A percentile compares a stretch with the other conserved stretches of the same genome.
Conservation (phyloP, 2,113 vertebrate genomes). For the Indicator indicator region DNA sequence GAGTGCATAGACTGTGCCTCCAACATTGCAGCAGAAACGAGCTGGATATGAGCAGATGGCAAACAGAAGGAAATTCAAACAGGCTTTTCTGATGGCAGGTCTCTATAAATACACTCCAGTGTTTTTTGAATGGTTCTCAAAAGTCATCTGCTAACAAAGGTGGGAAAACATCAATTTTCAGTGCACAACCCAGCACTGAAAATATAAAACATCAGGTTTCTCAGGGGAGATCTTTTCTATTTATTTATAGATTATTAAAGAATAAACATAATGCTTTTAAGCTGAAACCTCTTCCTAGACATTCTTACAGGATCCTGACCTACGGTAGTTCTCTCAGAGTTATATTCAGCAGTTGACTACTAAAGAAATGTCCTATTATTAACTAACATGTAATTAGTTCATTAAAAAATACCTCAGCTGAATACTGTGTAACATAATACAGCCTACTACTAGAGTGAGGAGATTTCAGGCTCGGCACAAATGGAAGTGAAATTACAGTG, state of each 20-base stretch:
- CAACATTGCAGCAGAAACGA: neutral
- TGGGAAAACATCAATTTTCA: neutral
- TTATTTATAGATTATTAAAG: constrained; percentile 5
- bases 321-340: constrained; percentile 61
- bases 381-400: constrained; percentile 84
- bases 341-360: constrained; percentile 71
- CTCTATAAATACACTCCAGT: neutral
- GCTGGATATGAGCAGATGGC: neutral
- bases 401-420: constrained; percentile 79
- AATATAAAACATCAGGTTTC: neutral
- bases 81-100: neutral
- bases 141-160: neutral
- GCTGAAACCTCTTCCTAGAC: constrained; percentile 27
- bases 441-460: constrained; percentile 55
- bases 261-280: constrained; percentile 29
- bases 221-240: neutral
- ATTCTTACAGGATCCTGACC: constrained; percentile 20
- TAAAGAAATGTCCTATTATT: constrained; percentile 80
- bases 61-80: neutral
- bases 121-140: neutral
- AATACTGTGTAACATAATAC: constrained; percentile 79
- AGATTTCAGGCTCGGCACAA: constrained; percentile 69
- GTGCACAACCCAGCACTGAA: neutral
- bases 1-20: neutral
- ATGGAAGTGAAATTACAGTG: constrained; percentile 76